Base-by-base conservation (phyloP, 1,140 invertebrate species). In the Drosophila pseudoananassae region DNA sequence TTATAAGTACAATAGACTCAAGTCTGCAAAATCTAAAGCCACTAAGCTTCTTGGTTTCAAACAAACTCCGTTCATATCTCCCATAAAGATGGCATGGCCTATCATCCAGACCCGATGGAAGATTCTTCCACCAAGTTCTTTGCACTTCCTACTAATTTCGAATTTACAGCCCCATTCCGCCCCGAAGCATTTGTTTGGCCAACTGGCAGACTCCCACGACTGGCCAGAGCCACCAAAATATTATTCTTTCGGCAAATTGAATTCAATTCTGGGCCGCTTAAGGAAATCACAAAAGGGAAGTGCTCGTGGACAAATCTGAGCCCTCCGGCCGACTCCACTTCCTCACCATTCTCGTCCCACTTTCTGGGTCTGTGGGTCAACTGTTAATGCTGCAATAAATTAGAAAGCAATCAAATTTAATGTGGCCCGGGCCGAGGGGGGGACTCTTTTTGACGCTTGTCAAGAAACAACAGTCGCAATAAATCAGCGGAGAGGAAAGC, bases 381-480 rank as follows among this genome's bases (percentile, higher is more conserved):
- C 66, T 70, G 64, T 29, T 70, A 69, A 69, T 70, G 66, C 64
- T 38, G 54, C 47, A 31, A 74, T 66, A 82, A 82, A 77, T 75
- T 75, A 63, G 49, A 75, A 43, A 74, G 50, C 76, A 52, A 63
- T 75, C 70, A 75, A 57, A 75, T 65, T 75, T 75, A 65, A 73
- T 56, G 49, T 52, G 56, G 58, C 4, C 23, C 36, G 45, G 36
- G 63, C 29, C 38, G 46, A 25, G 52, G 20, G 43, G 58, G 66
- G 69, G 59, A 70, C 57, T 74, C 71, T 75, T 73, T 75, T 57
- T 76, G 71, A 74, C 57, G 58, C 55, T 61, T 87, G 72, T 87
- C 76, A 81, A 85, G 72, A 85, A 61, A 64, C 71, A 75, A 77
- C 54, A 80, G 66, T 60, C 29, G 63, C 73, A 47, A 87, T 85